Conservation (phyloP, 2,797 vertebrate genomes). For the Enteromius unitaeniatus region DNA sequence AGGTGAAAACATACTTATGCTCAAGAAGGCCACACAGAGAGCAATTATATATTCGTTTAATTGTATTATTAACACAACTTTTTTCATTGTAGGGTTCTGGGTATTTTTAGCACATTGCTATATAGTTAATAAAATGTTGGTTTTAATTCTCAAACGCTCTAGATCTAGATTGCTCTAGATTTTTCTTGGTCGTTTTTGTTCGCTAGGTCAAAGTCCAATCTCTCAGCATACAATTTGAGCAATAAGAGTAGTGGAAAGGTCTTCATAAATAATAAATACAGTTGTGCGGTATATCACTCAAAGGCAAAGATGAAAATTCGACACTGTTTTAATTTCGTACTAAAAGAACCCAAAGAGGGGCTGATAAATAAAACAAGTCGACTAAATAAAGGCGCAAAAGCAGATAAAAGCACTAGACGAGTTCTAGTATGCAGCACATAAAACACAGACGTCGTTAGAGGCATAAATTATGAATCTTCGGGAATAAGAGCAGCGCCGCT, state of each 20-base stretch:
- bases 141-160: not conserved
- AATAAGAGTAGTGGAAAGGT: not conserved
- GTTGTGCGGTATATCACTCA: not conserved
- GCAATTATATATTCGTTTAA: no score
- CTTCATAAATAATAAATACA: constrained; percentile 1
- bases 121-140: not conserved
- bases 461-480: constrained; percentile 14
- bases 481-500: constrained; percentile 5
- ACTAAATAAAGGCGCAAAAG: constrained; percentile 1
- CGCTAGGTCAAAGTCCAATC: not conserved
- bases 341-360: not conserved
- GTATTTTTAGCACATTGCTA: not conserved
- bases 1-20: no score
- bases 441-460: constrained; percentile 1
- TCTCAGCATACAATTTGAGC: not conserved
- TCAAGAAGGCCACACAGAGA: no score
- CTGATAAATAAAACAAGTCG: constrained; percentile 18
- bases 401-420: constrained; percentile 10
- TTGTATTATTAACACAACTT: not conserved
- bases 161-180: not conserved
- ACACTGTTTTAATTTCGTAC: not conserved
- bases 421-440: constrained; percentile 13
- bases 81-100: not conserved
- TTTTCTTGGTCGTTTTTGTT: not conserved
- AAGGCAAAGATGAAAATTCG: not conserved